Base-by-base conservation (phyloP, 2,888 invertebrate species). In the Leucozona laternaria region DNA sequence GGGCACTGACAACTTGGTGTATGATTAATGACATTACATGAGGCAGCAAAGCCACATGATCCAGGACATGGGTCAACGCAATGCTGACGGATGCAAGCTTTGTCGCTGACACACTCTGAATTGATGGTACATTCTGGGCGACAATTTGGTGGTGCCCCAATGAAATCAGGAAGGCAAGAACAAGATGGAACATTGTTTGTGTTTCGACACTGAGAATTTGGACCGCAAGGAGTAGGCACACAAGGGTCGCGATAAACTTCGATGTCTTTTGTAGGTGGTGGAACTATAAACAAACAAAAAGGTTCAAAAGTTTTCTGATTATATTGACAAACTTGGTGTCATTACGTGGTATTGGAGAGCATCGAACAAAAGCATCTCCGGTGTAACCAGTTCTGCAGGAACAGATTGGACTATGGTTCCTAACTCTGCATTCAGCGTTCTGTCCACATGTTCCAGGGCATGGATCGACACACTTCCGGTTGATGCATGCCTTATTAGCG, bases 51-150 rank as follows among this genome's bases (percentile, higher is more conserved):
- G 58, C 96, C 96, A 89, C 96, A 97, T 7, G 96, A 96, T 13
- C 96, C 96, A 10, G 96, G 96, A 89, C 97, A 97, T n/a, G 97
- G 97, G 91, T 97, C 96, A 88, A 92, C 93, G 91, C 97, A 97
- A 91, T 94, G 96, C 90, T 96, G 95, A 88, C 95, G 94, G 58
- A 97, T 95, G 90, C 97, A 97, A 50, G 97, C 96, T 89, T 94
- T 93, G 90, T 95, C 95, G 89, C 95, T 95, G 8, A 95, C 92
- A 91, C 97, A 97, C 89, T 97, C 97, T 0, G 96, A 93, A 90
- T 96, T 96, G 34, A 96, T 94, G 13, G 94, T 93, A 90, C 96
- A 96, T 90, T 95, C 95, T 6, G 96, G 95, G 40, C 95, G 94
- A 90, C 96, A 96, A 88, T 94, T 94, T 2, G 96, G 96, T 50